Evolutionary conservation across 2,113 vertebrate genomes (phyloP).

Genomic region (Tetraodon nigroviridis): DNA sequence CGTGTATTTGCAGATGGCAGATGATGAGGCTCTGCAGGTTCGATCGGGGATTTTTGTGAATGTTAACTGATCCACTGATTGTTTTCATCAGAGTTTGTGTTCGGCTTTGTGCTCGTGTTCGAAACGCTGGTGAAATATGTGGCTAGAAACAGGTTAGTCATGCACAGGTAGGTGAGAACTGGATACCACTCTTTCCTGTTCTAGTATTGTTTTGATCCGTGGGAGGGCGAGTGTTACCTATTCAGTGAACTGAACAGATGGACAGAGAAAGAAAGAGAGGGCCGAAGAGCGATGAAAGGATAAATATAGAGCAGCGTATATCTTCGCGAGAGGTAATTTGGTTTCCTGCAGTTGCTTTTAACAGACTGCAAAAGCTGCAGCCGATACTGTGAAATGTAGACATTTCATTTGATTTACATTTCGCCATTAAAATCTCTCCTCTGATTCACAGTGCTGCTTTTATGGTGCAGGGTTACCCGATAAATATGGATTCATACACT

Average conservation of each 20-base stretch:
- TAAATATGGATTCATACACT: constrained; percentile 20
- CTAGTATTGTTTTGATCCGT: constrained; percentile 53
- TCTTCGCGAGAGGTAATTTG: constrained; percentile 32
- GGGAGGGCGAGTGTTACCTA: constrained; percentile 44
- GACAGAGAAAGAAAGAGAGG: constrained; percentile 22
- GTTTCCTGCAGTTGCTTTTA: constrained; percentile 13
- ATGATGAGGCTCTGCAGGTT: background rate
- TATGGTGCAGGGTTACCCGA: no score
- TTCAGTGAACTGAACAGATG: constrained; percentile 39
- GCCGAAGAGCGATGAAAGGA: constrained; percentile 17
- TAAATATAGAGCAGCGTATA: constrained; percentile 35
- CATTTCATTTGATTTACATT: constrained; percentile 4
- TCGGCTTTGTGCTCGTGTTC: background rate
- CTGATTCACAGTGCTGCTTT: constrained; percentile 11
- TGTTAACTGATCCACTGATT: constrained; percentile 1
- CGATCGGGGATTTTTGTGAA: background rate
- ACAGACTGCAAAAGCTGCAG: constrained; percentile 7
- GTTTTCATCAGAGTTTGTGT: background rate
- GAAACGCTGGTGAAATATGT: no score
- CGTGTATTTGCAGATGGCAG: no score
- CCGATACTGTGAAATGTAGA: background rate
- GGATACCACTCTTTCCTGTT: constrained; percentile 44
- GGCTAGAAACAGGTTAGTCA: constrained; percentile 30
- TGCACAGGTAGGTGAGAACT: constrained; percentile 42
- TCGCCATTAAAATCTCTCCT: constrained; percentile 5